Base-by-base conservation (phyloP, 2,888 invertebrate species). In the Cataglyphis cursor region DNA sequence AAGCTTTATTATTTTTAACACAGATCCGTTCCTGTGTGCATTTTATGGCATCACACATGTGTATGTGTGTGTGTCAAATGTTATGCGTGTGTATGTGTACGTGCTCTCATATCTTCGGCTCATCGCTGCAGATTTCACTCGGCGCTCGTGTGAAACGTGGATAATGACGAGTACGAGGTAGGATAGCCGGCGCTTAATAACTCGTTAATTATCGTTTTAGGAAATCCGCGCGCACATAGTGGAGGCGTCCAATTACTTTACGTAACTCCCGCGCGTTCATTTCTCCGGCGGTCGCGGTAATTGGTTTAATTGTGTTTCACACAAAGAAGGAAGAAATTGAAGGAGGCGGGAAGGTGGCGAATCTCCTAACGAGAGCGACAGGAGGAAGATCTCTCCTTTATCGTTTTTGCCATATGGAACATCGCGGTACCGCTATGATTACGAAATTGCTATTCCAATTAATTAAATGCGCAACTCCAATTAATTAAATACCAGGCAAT, bases 201-300 rank as follows among this genome's bases (percentile, higher is more conserved):
- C 94, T 95, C 94, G 94, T 95, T 95, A 94, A 95, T 95, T 95
- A 95, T 94, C 94, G 93, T 95, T 95, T 95, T 95, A 94, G 94
- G 95, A 95, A 95, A 95, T 94, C 94, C 94, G 91, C 91, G 92
- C 89, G 62, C 70, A 74, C 81, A 87, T 61, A 82, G 81, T 80
- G 66, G 41, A 75, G 86, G 88, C 91, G 89, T 89, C 93, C 94
- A 95, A 95, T 95, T 95, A 94, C 91, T 93, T 95, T 95, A 94
- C 94, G 94, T 94, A 95, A 95, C 91, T 90, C 91, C 86, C 87
- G 86, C 90, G 88, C 88, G 90, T 90, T 90, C 90, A 88, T 92
- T 92, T 91, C 90, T 90, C 91, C 92, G 89, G 82, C 86, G 89
- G 88, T 89, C 91, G 90, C 91, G 92, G 92, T 95, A 94, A 95